Conservation (phyloP, 1,140 invertebrate species). For the Rhopalosiphum padi region DNA sequence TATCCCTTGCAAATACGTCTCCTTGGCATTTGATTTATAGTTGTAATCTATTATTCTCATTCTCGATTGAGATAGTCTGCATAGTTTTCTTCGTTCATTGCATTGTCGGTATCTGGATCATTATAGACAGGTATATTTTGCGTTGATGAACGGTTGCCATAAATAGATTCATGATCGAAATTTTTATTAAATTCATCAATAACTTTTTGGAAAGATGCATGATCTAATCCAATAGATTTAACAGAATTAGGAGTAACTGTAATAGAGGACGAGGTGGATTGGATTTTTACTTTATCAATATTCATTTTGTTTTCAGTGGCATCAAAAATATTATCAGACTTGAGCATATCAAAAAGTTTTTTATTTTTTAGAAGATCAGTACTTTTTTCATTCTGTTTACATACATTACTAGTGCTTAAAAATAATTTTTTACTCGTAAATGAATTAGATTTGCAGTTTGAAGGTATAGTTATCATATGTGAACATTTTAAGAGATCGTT, state of each 20-base stretch:
- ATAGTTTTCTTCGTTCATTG: background rate
- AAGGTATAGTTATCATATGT: background rate
- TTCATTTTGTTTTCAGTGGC: background rate
- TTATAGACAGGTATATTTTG: background rate
- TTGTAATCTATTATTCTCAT: background rate
- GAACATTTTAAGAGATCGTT: constrained; percentile 23
- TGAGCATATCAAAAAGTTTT: background rate
- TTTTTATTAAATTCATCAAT: background rate
- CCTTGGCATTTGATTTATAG: background rate
- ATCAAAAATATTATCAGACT: background rate
- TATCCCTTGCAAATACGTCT: background rate
- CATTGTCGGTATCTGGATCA: background rate
- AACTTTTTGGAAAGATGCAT: background rate
- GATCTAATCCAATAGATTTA: constrained; percentile 1
- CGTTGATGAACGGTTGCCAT: too few relatives aligned
- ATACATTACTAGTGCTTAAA: background rate
- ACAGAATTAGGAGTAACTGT: background rate
- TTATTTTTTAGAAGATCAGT: background rate
- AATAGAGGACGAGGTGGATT: background rate
- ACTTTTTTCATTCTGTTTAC: background rate
- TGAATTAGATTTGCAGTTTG: background rate
- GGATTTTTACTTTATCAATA: background rate
- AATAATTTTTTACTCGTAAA: background rate
- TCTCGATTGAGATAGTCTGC: background rate
- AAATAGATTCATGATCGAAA: background rate